These are phyloP conservation scores for Arnoldichthys spilopterus DNA, from an alignment of 2,797 vertebrate species.

Conservation along the genomic window DNA sequence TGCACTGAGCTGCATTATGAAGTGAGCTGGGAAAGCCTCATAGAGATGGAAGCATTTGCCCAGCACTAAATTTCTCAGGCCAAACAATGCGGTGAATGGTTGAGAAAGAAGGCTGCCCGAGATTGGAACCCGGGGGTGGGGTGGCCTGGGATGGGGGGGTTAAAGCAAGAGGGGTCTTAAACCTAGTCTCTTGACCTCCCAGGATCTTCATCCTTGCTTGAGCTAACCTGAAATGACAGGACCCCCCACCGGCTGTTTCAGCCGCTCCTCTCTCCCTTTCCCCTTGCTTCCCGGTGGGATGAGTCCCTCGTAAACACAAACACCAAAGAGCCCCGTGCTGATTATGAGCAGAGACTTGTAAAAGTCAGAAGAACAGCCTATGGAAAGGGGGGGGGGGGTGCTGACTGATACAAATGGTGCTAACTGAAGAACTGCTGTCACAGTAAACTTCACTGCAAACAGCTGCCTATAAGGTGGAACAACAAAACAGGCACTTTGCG, in stretches of 20 bases:
- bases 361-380: slow-evolving; percentile 19
- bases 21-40: slow-evolving; percentile 63
- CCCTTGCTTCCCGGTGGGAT: slow-evolving; percentile 18
- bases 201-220: slow-evolving; percentile 47
- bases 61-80: slow-evolving; percentile 76
- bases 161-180: slow-evolving; percentile 21
- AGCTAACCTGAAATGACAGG: slow-evolving; percentile 54
- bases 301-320: slow-evolving; percentile 40
- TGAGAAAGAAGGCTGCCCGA: slow-evolving; percentile 65
- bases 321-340: slow-evolving; percentile 39
- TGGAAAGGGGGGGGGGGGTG: slow-evolving; percentile 15
- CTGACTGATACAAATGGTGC: slow-evolving; percentile 43
- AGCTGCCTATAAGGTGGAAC: slow-evolving; percentile 45
- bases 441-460: slow-evolving; percentile 57
- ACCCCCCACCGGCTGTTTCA: slow-evolving; percentile 52
- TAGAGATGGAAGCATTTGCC: slow-evolving; percentile 67
- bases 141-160: slow-evolving; percentile 19
- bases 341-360: slow-evolving; percentile 44
- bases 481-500: too few relatives aligned
- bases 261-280: slow-evolving; percentile 24
- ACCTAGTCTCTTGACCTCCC: slow-evolving; percentile 61
- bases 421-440: slow-evolving; percentile 47
- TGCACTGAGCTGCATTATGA: slow-evolving; percentile 62
- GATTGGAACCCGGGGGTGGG: slow-evolving; percentile 2
- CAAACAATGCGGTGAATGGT: slow-evolving; percentile 75